Conservation (phyloP, 2,888 invertebrate genomes). For the Syrphus vitripennis region DNA sequence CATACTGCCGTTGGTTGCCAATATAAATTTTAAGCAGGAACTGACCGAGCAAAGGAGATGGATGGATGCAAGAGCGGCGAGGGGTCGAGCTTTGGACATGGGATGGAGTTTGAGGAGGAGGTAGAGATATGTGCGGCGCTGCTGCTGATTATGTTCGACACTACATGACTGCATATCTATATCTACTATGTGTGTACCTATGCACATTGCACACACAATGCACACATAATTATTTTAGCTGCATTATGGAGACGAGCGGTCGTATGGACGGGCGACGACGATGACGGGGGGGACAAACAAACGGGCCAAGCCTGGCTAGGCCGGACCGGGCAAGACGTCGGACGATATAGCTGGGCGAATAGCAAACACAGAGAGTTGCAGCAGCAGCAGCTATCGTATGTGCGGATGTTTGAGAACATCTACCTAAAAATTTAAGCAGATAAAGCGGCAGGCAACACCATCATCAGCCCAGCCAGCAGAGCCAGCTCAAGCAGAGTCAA, state of each 20-base stretch:
- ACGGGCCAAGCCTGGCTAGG: conserved; percentile 28
- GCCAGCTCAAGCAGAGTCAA: conserved; percentile 69
- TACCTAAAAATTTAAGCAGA: conserved; percentile 72
- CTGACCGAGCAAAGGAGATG: conserved; percentile 44
- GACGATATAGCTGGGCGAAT: conserved; percentile 52
- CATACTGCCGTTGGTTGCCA: background rate
- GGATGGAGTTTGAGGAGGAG: background rate
- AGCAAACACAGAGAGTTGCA: conserved; percentile 51
- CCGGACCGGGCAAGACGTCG: conserved; percentile 6
- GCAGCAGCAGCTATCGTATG: conserved; percentile 28
- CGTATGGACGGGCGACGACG: conserved; percentile 5
- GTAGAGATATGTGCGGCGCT: conserved; percentile 35
- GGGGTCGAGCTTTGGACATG: background rate
- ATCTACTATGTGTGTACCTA: conserved; percentile 40
- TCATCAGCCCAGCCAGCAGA: conserved; percentile 66
- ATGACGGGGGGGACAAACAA: background rate
- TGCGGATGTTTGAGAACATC: conserved; percentile 71
- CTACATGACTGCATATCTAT: conserved; percentile 31
- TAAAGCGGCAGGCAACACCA: conserved; percentile 71
- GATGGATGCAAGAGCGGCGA: background rate
- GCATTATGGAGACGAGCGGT: conserved; percentile 64
- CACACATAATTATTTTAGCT: conserved; percentile 72
- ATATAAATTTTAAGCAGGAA: conserved; percentile 64
- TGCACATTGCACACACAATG: conserved; percentile 71
- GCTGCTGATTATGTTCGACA: conserved; percentile 66